A percentile compares a stretch with the other conserved stretches of the same genome.
Conservation (phyloP, 2,113 vertebrate genomes). For the Mohoua ochrocephala region DNA sequence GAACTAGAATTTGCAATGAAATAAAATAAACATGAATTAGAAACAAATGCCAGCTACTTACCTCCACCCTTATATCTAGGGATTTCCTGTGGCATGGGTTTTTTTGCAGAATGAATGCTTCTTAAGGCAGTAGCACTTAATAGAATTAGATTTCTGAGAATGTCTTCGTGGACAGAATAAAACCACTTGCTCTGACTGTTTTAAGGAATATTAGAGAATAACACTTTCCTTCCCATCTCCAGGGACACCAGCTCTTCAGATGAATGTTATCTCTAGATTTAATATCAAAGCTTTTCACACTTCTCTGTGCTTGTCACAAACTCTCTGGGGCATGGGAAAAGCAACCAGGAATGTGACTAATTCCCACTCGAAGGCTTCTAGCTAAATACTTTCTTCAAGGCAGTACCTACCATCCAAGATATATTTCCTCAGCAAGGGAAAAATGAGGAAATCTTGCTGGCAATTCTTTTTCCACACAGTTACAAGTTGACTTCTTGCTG, state of each 20-base stretch:
- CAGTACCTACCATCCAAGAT: background rate
- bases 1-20: conserved; percentile 69
- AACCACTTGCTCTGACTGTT: background rate
- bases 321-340: background rate
- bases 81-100: background rate
- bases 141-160: background rate
- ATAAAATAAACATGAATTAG: conserved; percentile 60
- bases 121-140: background rate
- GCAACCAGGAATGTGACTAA: background rate
- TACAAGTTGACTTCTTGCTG: background rate
- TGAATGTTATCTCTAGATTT: conserved; percentile 24
- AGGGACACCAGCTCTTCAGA: background rate
- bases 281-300: conserved; percentile 38
- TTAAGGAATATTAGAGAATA: background rate
- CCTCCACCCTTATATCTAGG: background rate
- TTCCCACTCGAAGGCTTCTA: background rate
- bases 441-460: background rate
- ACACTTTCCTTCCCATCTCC: background rate
- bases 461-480: background rate
- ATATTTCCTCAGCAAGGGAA: background rate
- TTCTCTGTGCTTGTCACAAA: conserved; percentile 22
- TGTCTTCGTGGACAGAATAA: background rate
- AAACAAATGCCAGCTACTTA: conserved; percentile 37
- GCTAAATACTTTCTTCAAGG: background rate
- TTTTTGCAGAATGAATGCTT: background rate